These are phyloP conservation scores for Triplophysa siluroides DNA, from an alignment of 2,113 vertebrate species.

Conservation along the genomic window DNA sequence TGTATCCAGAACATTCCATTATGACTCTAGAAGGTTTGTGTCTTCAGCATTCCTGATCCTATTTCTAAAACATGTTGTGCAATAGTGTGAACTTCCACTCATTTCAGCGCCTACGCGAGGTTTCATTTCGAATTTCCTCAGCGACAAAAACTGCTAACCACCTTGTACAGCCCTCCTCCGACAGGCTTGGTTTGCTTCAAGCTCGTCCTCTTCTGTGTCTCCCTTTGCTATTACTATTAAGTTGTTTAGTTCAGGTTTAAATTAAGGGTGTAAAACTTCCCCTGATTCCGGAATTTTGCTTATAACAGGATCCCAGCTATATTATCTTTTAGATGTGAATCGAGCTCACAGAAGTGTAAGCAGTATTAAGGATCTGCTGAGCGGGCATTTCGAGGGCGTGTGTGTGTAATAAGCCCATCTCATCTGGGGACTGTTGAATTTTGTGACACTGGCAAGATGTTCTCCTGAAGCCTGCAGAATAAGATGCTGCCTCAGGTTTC, in stretches of 20 bases:
- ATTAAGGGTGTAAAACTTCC: not conserved
- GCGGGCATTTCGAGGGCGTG: constrained; percentile 18
- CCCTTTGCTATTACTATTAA: constrained; percentile 34
- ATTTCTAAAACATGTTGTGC: constrained; percentile 14
- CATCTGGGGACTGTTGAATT: not conserved
- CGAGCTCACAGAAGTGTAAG: constrained; percentile 19
- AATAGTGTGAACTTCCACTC: not conserved
- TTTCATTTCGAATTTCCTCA: not conserved
- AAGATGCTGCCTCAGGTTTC: constrained; percentile 12
- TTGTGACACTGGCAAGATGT: constrained; percentile 16
- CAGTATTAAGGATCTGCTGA: constrained; percentile 32
- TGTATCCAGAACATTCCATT: not conserved
- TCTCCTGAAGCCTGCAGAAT: constrained; percentile 33
- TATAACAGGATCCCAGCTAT: constrained; percentile 11
- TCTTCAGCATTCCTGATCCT: not conserved
- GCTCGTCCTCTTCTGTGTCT: not conserved
- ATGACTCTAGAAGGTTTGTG: constrained; percentile 6
- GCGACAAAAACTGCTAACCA: not conserved
- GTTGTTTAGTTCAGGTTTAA: constrained; percentile 53
- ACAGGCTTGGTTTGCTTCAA: not conserved
- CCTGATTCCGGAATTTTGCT: not conserved
- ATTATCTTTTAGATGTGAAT: constrained; percentile 21
- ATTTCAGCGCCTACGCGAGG: not conserved
- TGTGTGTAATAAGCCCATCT: constrained; percentile 25
- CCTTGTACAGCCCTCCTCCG: not conserved